These are phyloP conservation scores for Luperina nickerlii DNA, from an alignment of 2,888 invertebrate species.

Conservation along the genomic window DNA sequence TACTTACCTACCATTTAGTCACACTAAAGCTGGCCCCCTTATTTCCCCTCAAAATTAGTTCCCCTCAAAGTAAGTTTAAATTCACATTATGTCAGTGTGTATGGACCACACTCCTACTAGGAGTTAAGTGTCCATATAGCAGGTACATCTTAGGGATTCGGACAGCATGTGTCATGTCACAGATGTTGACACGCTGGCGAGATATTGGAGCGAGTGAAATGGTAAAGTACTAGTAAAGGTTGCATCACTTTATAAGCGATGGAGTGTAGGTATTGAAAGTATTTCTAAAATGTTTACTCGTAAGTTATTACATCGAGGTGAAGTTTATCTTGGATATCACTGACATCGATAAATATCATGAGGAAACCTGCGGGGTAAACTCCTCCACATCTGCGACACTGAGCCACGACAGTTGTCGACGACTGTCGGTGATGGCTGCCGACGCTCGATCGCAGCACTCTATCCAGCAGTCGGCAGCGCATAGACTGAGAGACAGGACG, in stretches of 20 bases:
- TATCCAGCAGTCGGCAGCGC: no score
- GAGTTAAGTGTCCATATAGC: neutral
- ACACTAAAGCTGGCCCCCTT: neutral
- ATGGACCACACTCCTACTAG: no score
- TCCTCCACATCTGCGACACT: no score
- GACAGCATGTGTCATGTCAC: constrained; percentile 25
- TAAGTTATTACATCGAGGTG: no score
- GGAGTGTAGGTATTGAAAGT: neutral
- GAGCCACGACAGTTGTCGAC: no score
- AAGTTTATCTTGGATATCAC: no score
- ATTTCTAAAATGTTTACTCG: neutral
- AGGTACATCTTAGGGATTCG: constrained; percentile 3
- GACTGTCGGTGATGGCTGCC: no score
- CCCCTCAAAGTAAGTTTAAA: no score
- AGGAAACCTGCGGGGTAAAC: no score
- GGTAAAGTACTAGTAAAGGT: constrained; percentile 6
- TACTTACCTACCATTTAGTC: neutral
- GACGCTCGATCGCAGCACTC: no score
- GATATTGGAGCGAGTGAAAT: constrained; percentile 9
- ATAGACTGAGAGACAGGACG: no score
- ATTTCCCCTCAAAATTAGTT: neutral
- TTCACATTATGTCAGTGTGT: neutral
- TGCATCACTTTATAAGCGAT: neutral
- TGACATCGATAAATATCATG: no score
- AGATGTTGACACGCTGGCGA: constrained; percentile 15